Evolutionary conservation across 2,888 invertebrate genomes (phyloP), one percentile per base, ranked within the genome.

Genomic region (Stratiomys singularior): DNA sequence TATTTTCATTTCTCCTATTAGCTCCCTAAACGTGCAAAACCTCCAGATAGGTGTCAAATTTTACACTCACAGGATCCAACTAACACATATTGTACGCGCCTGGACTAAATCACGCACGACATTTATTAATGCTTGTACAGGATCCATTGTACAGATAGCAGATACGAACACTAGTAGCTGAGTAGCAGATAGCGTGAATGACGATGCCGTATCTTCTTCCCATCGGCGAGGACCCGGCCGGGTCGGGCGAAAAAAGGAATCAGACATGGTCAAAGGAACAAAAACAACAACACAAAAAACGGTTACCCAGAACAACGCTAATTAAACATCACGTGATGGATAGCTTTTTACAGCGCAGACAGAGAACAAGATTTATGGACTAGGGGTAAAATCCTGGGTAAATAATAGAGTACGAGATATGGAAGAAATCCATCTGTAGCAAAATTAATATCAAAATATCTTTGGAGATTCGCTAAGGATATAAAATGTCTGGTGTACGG

Each of bases 241-340:
- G 23, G 1, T 11, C n/a, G 5, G 25, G 60, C 15, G 60, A 28
- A 37, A 63, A 44, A 76, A 76, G 76, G 56, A 76, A 25, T 60
- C 25, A 30, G 46, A 44, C 47, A 46, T 46, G 69, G 69, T 15
- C 60, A 11, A 47, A 44, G 9, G 66, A 37, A 69, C 23, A 72
- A 56, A 72, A n/a, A n/a, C n/a, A n/a, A n/a, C n/a, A n/a, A n/a
- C n/a, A n/a, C n/a, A n/a, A n/a, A 37, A 72, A 72, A 72, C 28
- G 72, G 72, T 72, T 56, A 72, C 72, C 72, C 72, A 72, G 72
- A 76, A 76, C 76, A 76, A 60, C 63, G 60, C 76, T 76, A 76
- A 76, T 76, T 76, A 76, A 76, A 76, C 63, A 76, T 28, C 76
- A 44, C 63, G 60, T 76, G 76, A 76, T 76, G 76, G 76, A 76